Evolutionary conservation across 2,113 vertebrate genomes (phyloP).

Genomic region (Prinia subflava): DNA sequence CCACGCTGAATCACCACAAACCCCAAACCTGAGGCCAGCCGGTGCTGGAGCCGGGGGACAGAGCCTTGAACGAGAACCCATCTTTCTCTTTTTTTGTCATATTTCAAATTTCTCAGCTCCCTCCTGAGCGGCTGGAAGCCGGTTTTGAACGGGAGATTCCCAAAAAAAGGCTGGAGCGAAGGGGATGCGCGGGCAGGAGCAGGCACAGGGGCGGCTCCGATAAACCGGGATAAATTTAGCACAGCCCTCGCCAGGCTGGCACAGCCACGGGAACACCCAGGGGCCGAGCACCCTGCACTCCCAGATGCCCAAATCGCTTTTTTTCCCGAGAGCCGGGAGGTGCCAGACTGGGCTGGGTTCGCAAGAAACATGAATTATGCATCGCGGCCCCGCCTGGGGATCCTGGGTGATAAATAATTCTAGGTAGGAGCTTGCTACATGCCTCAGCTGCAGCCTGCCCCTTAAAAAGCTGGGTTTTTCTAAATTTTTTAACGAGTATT

Average conservation of each 20-base stretch:
- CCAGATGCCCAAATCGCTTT: not conserved
- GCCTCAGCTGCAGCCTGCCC: not conserved
- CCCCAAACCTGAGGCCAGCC: accelerated
- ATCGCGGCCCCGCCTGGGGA: constrained; percentile 51
- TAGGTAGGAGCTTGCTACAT: constrained; percentile 10
- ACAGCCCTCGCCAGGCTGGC: not conserved
- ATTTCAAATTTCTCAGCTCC: not conserved
- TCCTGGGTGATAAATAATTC: constrained; percentile 65
- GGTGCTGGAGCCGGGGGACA: accelerated
- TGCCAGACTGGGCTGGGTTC: not conserved
- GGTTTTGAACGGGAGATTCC: not conserved
- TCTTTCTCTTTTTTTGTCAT: not conserved
- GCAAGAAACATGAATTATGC: constrained; percentile 62
- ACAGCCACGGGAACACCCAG: not conserved
- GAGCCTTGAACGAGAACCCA: accelerated
- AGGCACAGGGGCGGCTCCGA: not conserved
- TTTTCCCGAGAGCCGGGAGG: not conserved
- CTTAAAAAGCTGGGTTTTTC: not conserved
- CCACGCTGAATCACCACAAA: accelerated
- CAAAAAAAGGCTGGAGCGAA: not conserved
- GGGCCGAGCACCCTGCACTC: not conserved
- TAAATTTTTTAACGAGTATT: not conserved
- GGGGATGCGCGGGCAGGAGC: not conserved
- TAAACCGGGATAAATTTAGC: not conserved
- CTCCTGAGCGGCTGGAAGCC: not conserved